Percentiles rank a stretch among this genome's conserved stretches.
These are phyloP conservation scores for Campylorhamphus procurvoides DNA, from an alignment of 2,113 vertebrate species.

Conservation along the genomic window DNA sequence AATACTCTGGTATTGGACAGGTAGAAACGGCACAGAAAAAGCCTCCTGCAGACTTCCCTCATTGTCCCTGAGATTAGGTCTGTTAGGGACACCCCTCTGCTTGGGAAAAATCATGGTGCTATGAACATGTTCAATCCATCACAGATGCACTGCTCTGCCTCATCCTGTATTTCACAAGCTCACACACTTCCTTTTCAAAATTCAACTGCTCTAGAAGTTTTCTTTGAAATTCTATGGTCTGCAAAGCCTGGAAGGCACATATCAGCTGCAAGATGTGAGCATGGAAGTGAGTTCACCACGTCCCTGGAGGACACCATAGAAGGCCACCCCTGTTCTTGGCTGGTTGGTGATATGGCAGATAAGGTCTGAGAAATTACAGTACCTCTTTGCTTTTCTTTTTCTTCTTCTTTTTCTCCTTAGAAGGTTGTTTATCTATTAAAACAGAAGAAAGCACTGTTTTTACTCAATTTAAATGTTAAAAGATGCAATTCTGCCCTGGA, in stretches of 20 bases:
- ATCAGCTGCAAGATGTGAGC: background rate
- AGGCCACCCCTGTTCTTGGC: background rate
- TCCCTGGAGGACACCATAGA: fast-evolving
- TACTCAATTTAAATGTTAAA: background rate
- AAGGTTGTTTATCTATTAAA: conserved; percentile 80
- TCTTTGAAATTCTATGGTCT: background rate
- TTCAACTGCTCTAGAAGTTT: background rate
- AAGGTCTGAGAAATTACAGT: background rate
- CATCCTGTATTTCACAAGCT: background rate
- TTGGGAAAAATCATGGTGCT: background rate
- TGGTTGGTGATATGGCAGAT: background rate
- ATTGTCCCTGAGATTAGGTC: background rate
- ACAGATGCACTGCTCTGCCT: background rate
- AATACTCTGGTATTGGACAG: background rate
- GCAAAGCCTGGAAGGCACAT: background rate
- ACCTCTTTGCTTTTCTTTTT: conserved; percentile 94
- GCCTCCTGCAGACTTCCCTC: background rate
- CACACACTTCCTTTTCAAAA: background rate
- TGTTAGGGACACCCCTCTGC: background rate
- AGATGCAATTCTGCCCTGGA: background rate
- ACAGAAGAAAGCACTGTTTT: background rate
- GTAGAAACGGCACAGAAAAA: background rate
- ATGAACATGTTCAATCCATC: background rate
- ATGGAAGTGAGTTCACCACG: background rate
- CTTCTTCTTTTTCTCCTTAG: conserved; percentile 94